These are phyloP conservation scores for Tipula vernalis DNA, from an alignment of 2,888 invertebrate species.

Conservation along the genomic window DNA sequence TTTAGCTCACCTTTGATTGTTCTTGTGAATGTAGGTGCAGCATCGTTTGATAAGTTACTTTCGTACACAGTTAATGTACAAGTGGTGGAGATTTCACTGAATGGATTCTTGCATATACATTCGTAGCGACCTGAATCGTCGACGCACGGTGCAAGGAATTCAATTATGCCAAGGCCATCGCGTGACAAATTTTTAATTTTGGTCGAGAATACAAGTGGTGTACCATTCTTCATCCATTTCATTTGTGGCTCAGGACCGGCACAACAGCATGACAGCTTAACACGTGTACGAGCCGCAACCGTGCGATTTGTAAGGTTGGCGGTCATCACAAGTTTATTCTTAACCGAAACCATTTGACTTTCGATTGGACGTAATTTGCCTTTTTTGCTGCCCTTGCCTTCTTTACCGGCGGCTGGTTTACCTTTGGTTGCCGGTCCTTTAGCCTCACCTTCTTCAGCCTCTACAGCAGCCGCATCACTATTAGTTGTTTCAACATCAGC, in stretches of 20 bases:
- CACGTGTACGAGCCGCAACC: conserved; percentile 49
- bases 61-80: conserved; percentile 59
- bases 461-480: no score
- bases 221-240: conserved; percentile 62
- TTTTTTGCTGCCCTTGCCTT: conserved; percentile 7
- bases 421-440: conserved; percentile 20
- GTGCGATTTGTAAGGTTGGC: conserved; percentile 32
- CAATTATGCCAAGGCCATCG: conserved; percentile 60
- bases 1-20: conserved; percentile 50
- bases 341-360: conserved; percentile 35
- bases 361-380: conserved; percentile 18
- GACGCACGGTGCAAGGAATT: conserved; percentile 51
- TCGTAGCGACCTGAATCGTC: conserved; percentile 69
- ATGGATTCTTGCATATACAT: conserved; percentile 61
- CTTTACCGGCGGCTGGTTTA: conserved; percentile 26
- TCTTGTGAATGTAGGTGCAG: conserved; percentile 61
- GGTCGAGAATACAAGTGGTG: conserved; percentile 32
- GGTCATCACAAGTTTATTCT: conserved; percentile 32
- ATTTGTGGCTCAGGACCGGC: conserved; percentile 58
- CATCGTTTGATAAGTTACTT: conserved; percentile 39
- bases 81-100: conserved; percentile 55
- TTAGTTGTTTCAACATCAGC: conserved; percentile 11
- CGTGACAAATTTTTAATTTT: conserved; percentile 31
- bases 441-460: no score
- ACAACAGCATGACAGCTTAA: conserved; percentile 68